These are phyloP conservation scores for Scaptodrosophila latifasciaeformis DNA, from an alignment of 2,888 invertebrate genomes.

Conservation along the genomic window DNA sequence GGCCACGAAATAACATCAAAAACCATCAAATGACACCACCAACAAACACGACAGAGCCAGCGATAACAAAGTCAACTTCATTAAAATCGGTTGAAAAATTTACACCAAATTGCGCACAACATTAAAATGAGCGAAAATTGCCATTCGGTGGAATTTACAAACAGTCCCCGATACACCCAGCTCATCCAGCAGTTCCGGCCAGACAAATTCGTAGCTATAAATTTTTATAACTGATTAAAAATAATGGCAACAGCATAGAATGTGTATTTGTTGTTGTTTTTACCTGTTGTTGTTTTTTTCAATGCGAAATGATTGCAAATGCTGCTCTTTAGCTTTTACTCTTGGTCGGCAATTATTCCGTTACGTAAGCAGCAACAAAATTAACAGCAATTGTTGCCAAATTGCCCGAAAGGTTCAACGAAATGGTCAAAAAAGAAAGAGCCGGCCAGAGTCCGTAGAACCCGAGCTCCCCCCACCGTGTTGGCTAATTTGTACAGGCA, in stretches of 20 bases:
- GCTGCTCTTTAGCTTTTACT: slow-evolving; percentile 1
- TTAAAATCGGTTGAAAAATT: slow-evolving; percentile 49
- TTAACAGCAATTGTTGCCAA: too few relatives aligned
- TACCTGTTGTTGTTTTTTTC: slow-evolving; percentile 2
- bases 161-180: too few relatives aligned
- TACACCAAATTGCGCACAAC: slow-evolving; percentile 19
- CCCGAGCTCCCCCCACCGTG: slow-evolving; percentile 23
- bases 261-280: slow-evolving; percentile 29
- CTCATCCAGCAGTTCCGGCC: too few relatives aligned
- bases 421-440: slow-evolving; percentile 3
- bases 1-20: too few relatives aligned
- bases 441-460: too few relatives aligned
- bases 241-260: slow-evolving; percentile 45
- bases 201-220: slow-evolving; percentile 28
- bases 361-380: slow-evolving; percentile 23
- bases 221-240: slow-evolving; percentile 61
- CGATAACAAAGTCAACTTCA: slow-evolving; percentile 28
- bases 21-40: too few relatives aligned
- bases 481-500: slow-evolving; percentile 61
- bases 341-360: slow-evolving; percentile 28
- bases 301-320: slow-evolving; percentile 7
- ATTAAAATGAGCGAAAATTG: slow-evolving; percentile 8
- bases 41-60: not conserved
- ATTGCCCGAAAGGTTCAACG: slow-evolving; percentile 19
- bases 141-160: slow-evolving; percentile 17